Base-by-base conservation (phyloP, 1,140 invertebrate species). In the Tetragnatha versicolor region DNA sequence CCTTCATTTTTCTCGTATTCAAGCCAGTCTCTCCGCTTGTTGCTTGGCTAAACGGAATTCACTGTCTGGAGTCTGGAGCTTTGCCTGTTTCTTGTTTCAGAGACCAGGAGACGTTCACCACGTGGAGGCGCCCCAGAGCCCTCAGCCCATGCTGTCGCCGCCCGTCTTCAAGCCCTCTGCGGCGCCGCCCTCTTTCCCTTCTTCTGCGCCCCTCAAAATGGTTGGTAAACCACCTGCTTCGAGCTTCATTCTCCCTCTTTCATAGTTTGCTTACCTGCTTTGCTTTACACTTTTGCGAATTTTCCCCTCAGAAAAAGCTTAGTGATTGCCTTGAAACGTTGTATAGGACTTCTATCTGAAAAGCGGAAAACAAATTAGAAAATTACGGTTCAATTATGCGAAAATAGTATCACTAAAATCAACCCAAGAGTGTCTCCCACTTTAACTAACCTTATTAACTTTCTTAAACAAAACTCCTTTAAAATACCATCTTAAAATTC, bases 41-140 rank as follows among this genome's bases (percentile, higher is more conserved):
- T n/a, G n/a, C n/a, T n/a, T n/a, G n/a, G n/a, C n/a, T n/a, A n/a
- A n/a, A n/a, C n/a, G n/a, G n/a, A n/a, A n/a, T n/a, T n/a, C n/a
- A n/a, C n/a, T n/a, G n/a, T n/a, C n/a, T n/a, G n/a, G n/a, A n/a
- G n/a, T n/a, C n/a, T n/a, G n/a, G n/a, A n/a, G n/a, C n/a, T n/a
- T n/a, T n/a, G n/a, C n/a, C n/a, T n/a, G n/a, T n/a, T n/a, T 35
- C 55, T 22, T 66, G 17, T 51, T 58, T n/a, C 42, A 79, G 75
- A 81, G 60, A 68, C 51, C 76, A 10, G 47, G 61, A 20, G 76
- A 73, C 20, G 27, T 81, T n/a, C 80, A 81, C 60, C 80, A 81
- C 12, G 76, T 81, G n/a, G 72, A 81, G 10, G 76, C 80, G 10
- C 72, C 80, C 2, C 63, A 65, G 29, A 81, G 80, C 45, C 76